A percentile compares a stretch with the other conserved stretches of the same genome.
Evolutionary conservation across 2,113 vertebrate genomes (phyloP).

Genomic region (Heterocephalus glaber): DNA sequence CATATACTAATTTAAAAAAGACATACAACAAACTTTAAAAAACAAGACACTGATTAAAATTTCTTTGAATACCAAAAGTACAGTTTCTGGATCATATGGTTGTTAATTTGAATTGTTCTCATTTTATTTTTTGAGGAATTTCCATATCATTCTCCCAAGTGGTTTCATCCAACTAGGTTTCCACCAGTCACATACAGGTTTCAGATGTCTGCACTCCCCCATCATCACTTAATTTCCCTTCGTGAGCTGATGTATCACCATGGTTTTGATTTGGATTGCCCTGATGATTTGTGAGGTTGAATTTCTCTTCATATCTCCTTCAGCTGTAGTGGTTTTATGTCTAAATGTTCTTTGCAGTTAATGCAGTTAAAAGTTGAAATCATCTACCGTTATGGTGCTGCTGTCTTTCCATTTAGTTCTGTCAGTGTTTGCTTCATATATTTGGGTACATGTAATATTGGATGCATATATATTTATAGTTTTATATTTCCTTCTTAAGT

Average conservation of each 20-base stretch:
- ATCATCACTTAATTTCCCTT: background rate
- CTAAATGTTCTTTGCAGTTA: background rate
- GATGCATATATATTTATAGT: background rate
- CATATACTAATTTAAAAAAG: background rate
- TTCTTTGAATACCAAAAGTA: background rate
- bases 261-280: background rate
- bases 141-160: background rate
- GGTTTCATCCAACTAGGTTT: background rate
- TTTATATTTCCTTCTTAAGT: background rate
- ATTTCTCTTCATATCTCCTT: background rate
- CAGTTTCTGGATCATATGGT: background rate
- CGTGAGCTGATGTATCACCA: too few relatives aligned
- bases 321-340: background rate
- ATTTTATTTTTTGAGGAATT: background rate
- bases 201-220: background rate
- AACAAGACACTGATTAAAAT: background rate
- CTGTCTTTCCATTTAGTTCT: background rate
- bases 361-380: background rate
- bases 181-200: background rate
- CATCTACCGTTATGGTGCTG: background rate
- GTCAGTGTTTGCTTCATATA: background rate
- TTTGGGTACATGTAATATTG: background rate
- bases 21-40: background rate
- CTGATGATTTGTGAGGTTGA: background rate
- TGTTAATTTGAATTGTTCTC: background rate